phyloP scores from a whole-genome alignment of 2,888 invertebrate species.

The Andrena fulva region DNA sequence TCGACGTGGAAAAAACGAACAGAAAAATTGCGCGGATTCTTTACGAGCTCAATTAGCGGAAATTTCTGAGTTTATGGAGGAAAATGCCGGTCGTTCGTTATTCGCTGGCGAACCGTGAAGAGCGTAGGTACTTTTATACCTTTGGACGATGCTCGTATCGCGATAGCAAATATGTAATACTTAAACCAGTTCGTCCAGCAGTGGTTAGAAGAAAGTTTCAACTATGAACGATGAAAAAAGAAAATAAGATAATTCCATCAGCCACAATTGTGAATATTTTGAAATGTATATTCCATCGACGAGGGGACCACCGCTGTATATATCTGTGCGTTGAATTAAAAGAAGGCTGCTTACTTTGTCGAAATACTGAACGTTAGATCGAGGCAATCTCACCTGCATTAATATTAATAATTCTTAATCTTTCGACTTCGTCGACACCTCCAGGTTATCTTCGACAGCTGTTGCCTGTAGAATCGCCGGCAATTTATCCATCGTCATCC shows the following conservation, averaged over 20 bases:
- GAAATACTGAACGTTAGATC: too few relatives aligned
- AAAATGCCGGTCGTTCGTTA: conserved; percentile 60
- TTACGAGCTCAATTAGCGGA: conserved; percentile 44
- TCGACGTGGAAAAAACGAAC: conserved; percentile 1
- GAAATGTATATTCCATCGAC: too few relatives aligned
- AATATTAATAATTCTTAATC: too few relatives aligned
- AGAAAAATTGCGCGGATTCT: conserved; percentile 33
- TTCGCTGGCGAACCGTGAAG: conserved; percentile 60
- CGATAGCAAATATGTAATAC: background rate
- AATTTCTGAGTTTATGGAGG: conserved; percentile 53
- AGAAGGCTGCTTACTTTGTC: too few relatives aligned
- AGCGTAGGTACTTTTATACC: background rate
- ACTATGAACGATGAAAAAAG: background rate
- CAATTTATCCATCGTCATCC: background rate
- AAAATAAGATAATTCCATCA: too few relatives aligned
- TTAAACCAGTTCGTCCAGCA: conserved; percentile 10
- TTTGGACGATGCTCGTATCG: background rate
- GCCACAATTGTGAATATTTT: too few relatives aligned
- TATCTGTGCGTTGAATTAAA: too few relatives aligned
- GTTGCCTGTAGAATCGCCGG: background rate
- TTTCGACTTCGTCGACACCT: too few relatives aligned
- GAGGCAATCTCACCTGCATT: too few relatives aligned
- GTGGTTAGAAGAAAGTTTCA: background rate
- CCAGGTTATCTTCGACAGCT: too few relatives aligned
- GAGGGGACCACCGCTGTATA: too few relatives aligned